These are phyloP conservation scores for Climacteris rufus DNA, from an alignment of 2,113 vertebrate genomes.

Conservation along the genomic window DNA sequence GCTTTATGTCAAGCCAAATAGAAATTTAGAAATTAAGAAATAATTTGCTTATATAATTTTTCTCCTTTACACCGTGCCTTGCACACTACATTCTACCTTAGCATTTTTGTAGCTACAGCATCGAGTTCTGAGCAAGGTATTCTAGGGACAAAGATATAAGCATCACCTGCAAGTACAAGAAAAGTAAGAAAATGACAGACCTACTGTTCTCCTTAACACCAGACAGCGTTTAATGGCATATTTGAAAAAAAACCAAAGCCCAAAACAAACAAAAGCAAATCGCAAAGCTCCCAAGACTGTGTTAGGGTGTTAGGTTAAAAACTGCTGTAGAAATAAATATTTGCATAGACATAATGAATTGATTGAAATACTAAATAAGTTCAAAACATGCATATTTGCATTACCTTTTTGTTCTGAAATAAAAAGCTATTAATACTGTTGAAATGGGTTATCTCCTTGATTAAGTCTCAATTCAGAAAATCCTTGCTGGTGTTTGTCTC, in stretches of 20 bases:
- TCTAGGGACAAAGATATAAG: neutral
- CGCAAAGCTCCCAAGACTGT: neutral
- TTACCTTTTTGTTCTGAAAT: slow-evolving; percentile 73
- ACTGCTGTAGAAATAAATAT: neutral
- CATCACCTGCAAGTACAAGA: neutral
- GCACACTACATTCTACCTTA: neutral
- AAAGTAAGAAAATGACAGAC: neutral
- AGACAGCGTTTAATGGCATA: neutral
- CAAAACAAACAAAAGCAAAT: neutral
- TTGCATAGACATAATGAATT: neutral
- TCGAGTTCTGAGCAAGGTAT: neutral
- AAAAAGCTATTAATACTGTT: neutral
- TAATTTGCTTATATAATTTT: neutral
- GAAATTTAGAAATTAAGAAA: neutral
- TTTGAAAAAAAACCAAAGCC: neutral
- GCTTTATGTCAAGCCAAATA: neutral
- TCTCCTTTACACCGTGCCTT: neutral
- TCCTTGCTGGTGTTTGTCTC: slow-evolving; percentile 49
- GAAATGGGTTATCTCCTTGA: slow-evolving; percentile 27
- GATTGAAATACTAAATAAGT: neutral
- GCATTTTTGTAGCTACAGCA: neutral
- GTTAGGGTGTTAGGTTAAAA: neutral
- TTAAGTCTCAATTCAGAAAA: slow-evolving; percentile 60
- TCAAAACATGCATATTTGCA: slow-evolving; percentile 52
- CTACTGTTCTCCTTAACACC: neutral